Conservation (phyloP, 2,113 vertebrate genomes). For the Chionis minor region DNA sequence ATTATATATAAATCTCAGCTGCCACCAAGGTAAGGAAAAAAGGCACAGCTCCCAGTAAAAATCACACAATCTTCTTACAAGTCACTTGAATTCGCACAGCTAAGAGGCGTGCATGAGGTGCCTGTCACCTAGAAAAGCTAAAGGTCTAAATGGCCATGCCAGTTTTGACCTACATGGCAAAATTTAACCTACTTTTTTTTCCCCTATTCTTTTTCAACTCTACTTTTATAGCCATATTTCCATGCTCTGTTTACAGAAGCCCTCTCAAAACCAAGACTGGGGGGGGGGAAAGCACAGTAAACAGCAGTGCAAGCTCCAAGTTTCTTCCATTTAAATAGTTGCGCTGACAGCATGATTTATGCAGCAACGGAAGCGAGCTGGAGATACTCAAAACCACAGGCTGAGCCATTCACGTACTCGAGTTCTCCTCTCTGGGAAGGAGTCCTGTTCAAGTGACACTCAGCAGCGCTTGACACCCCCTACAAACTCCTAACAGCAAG, state of each 20-base stretch:
- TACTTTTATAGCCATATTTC: not conserved
- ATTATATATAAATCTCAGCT: not conserved
- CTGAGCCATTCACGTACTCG: not conserved
- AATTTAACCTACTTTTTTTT: not conserved
- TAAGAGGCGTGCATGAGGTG: not conserved
- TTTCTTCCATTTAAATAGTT: not conserved
- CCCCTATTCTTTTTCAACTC: not conserved
- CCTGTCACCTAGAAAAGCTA: not conserved
- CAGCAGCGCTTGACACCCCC: not conserved
- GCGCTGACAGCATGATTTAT: not conserved
- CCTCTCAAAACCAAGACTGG: not conserved
- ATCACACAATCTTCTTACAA: not conserved
- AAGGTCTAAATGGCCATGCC: not conserved
- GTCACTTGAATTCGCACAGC: not conserved
- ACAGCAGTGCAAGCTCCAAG: not conserved
- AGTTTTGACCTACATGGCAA: not conserved
- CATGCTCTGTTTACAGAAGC: not conserved
- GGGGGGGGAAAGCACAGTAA: not conserved
- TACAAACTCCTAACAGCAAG: not conserved
- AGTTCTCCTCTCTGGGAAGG: not conserved
- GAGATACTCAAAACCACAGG: not conserved
- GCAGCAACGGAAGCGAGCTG: not conserved
- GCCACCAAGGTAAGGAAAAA: accelerated
- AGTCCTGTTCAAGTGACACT: not conserved
- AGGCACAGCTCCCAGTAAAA: not conserved